These are phyloP conservation scores for Probosciger aterrimus DNA, from an alignment of 2,113 vertebrate genomes.

Conservation along the genomic window DNA sequence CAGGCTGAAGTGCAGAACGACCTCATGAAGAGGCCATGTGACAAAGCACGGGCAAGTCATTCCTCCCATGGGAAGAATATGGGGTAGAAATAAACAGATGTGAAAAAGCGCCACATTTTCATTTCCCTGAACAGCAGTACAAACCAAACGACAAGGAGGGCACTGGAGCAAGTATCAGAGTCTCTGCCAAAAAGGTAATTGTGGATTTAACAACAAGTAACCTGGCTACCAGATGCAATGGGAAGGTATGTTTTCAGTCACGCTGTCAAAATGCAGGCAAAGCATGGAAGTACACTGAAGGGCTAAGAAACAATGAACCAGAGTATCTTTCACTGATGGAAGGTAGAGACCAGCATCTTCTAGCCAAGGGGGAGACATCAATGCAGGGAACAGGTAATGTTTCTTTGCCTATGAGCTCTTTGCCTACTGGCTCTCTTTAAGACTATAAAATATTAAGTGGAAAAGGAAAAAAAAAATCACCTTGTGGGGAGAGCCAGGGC, in stretches of 20 bases:
- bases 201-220: background rate
- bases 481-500: background rate
- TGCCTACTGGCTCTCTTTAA: background rate
- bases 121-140: background rate
- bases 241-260: too few species aligned
- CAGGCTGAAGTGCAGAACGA: background rate
- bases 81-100: rapidly evolving
- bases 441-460: background rate
- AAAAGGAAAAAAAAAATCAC: background rate
- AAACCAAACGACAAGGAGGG: background rate
- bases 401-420: background rate
- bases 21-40: rapidly evolving
- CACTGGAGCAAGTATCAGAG: too few species aligned
- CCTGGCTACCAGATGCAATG: background rate
- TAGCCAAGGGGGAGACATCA: background rate
- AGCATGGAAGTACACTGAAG: background rate
- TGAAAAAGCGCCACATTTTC: rapidly evolving
- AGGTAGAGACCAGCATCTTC: background rate
- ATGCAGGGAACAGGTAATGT: background rate
- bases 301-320: background rate
- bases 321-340: background rate
- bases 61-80: background rate
- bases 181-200: background rate
- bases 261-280: background rate
- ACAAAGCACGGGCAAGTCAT: background rate